Evolutionary conservation across 2,113 vertebrate genomes (phyloP).

Genomic region (Xenopus tropicalis): DNA sequence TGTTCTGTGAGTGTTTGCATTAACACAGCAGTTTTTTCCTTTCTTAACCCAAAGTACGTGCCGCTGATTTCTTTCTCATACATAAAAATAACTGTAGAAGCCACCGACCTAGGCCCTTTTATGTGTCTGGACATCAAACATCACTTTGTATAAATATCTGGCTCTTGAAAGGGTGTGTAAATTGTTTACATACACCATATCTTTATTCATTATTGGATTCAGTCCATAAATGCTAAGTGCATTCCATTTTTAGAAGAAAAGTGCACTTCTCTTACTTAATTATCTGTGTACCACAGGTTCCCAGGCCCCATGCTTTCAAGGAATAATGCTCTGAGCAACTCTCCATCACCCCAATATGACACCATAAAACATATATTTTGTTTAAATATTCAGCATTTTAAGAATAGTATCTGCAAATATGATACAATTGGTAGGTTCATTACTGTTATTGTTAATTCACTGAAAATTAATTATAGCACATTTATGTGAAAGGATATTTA

Average conservation of each 20-base stretch:
- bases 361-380: no score
- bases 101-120: not conserved
- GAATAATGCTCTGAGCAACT: no score
- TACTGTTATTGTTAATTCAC: no score
- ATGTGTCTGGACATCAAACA: not conserved
- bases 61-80: slow-evolving; percentile 14
- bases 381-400: no score
- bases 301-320: no score
- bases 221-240: not conserved
- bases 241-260: not conserved
- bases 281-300: no score
- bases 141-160: not conserved
- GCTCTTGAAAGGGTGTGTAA: rapidly evolving
- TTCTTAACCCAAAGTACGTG: not conserved
- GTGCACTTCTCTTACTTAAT: no score
- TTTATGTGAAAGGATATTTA: no score
- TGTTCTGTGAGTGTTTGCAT: not conserved
- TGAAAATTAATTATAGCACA: no score
- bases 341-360: no score
- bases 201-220: rapidly evolving
- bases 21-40: not conserved
- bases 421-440: no score
- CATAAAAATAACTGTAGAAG: not conserved
- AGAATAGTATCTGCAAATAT: no score
- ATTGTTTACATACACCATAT: not conserved